Conservation (phyloP, 2,113 vertebrate species). For the Sphaerodactylus townsendi region DNA sequence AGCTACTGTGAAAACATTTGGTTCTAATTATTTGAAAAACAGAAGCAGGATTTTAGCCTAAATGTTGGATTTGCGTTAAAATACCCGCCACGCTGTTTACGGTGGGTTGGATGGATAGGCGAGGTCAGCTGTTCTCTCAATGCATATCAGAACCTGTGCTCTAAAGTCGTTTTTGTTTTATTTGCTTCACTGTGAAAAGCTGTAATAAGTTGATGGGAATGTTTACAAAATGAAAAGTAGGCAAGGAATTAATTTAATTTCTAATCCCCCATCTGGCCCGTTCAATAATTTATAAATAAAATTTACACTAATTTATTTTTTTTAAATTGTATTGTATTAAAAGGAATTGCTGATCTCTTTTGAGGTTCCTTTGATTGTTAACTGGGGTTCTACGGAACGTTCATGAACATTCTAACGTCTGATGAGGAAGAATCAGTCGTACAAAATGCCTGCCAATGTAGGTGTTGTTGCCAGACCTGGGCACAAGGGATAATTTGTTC, state of each 20-base stretch:
- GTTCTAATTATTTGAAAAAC: background rate
- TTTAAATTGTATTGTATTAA: background rate
- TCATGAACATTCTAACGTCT: background rate
- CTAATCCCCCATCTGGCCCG: no score
- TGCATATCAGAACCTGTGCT: background rate
- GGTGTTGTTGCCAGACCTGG: background rate
- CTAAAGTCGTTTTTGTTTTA: background rate
- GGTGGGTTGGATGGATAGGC: background rate
- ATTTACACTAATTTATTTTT: no score
- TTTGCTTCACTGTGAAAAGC: background rate
- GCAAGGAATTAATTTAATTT: background rate
- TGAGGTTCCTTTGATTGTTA: background rate
- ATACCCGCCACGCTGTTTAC: background rate
- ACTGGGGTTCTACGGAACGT: background rate
- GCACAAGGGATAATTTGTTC: no score
- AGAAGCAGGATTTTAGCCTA: slow-evolving; percentile 9
- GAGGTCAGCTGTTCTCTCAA: background rate
- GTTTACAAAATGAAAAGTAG: background rate
- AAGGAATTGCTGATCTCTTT: background rate
- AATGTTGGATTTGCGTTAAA: slow-evolving; percentile 4
- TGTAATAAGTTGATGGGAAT: background rate
- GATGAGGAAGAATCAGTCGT: background rate
- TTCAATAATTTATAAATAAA: background rate
- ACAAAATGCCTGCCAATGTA: background rate
- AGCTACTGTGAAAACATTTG: background rate